Percentiles rank a stretch among this genome's conserved stretches.
phyloP scores from a whole-genome alignment of 2,797 vertebrate genomes.

The Acrocephalus scirpaceus region DNA sequence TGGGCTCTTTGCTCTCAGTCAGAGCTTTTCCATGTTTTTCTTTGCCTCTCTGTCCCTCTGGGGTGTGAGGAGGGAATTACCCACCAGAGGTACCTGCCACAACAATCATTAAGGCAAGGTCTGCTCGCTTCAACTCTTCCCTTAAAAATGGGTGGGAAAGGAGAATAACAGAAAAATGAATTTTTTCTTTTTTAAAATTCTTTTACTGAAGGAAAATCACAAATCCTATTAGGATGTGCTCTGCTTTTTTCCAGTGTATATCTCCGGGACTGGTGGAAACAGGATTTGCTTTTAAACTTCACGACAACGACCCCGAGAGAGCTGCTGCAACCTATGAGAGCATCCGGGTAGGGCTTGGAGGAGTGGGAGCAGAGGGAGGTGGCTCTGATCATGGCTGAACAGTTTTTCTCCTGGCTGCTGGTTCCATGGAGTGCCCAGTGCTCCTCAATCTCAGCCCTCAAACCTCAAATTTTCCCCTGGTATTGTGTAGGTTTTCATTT shows the following conservation, averaged over 20 bases:
- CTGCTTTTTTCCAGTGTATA: slow-evolving; percentile 85
- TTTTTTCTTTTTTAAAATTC: neutral
- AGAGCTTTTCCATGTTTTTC: neutral
- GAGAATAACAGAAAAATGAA: neutral
- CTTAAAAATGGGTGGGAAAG: neutral
- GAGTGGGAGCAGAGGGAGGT: neutral
- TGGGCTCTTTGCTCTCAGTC: neutral
- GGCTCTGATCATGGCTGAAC: neutral
- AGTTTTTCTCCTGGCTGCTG: neutral
- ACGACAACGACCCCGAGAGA: slow-evolving; percentile 91
- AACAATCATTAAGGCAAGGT: neutral
- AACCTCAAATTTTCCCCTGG: neutral
- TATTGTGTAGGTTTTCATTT: neutral
- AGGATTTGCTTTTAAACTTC: slow-evolving; percentile 92
- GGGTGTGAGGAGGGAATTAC: neutral
- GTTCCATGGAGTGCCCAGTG: neutral
- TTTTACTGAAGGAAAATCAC: neutral
- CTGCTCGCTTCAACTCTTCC: neutral
- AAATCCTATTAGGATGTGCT: slow-evolving; percentile 52
- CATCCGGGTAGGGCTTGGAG: slow-evolving; percentile 85
- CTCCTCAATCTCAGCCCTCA: neutral
- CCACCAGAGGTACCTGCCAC: neutral
- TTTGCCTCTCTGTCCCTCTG: neutral
- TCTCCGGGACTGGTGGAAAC: slow-evolving; percentile 96
- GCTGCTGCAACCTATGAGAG: slow-evolving; percentile 92